phyloP scores from a whole-genome alignment of 2,113 vertebrate genomes.

The Lepisosteus oculatus region DNA sequence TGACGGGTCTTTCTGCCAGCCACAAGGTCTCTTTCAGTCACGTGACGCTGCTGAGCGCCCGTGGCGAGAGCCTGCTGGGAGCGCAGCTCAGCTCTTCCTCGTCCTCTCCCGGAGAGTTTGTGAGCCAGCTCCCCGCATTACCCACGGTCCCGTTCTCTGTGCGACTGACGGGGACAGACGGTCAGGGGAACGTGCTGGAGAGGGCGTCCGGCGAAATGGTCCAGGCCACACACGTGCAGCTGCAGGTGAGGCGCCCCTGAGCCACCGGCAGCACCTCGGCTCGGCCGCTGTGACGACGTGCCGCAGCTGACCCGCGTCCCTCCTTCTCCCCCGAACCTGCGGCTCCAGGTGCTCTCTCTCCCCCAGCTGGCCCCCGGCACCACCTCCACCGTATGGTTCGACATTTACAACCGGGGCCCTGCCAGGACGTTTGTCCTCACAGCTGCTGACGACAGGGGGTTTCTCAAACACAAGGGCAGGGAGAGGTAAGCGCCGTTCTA shows the following conservation, averaged over 20 bases:
- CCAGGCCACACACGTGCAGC: constrained; percentile 60
- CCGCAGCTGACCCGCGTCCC: not conserved
- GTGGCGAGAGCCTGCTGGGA: constrained; percentile 49
- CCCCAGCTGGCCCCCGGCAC: constrained; percentile 47
- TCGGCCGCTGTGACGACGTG: not conserved
- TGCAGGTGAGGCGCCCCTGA: constrained; percentile 47
- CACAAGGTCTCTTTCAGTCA: constrained; percentile 55
- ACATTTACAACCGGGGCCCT: constrained; percentile 59
- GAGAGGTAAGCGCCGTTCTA: constrained; percentile 40
- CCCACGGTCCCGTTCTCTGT: constrained; percentile 59
- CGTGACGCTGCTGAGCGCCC: constrained; percentile 52
- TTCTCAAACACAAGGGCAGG: constrained; percentile 55
- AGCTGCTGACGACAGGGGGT: constrained; percentile 53
- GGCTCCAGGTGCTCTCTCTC: constrained; percentile 42
- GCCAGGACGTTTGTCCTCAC: constrained; percentile 51
- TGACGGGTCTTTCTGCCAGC: constrained; percentile 50
- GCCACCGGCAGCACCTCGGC: not conserved
- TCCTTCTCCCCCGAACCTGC: not conserved
- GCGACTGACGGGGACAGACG: constrained; percentile 53
- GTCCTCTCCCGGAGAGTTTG: constrained; percentile 51
- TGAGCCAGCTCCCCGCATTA: constrained; percentile 55
- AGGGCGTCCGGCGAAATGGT: constrained; percentile 63
- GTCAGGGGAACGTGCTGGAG: constrained; percentile 53
- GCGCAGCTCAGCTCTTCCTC: constrained; percentile 52
- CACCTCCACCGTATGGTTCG: constrained; percentile 50